Evolutionary conservation across 2,797 vertebrate species (phyloP).

Genomic region (Argyrosomus regius): DNA sequence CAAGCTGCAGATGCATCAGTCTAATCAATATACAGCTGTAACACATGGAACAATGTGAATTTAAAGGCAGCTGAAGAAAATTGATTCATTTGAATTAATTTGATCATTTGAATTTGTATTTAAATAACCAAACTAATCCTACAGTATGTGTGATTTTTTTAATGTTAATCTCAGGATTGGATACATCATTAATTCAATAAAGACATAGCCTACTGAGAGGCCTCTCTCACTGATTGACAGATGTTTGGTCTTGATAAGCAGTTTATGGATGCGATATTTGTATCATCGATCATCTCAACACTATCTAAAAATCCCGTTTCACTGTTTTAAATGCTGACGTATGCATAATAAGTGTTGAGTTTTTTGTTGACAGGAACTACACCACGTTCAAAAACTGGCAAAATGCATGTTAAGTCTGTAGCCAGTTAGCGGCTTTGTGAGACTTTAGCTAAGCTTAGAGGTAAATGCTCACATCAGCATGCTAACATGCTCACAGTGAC

Average conservation of each 20-base stretch:
- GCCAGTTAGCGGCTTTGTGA: background rate
- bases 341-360: background rate
- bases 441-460: background rate
- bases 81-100: background rate
- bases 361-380: background rate
- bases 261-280: background rate
- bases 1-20: constrained; percentile 41
- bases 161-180: background rate
- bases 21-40: constrained; percentile 58
- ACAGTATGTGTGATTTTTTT: background rate
- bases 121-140: background rate
- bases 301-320: background rate
- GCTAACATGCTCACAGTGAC: background rate
- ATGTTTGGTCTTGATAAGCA: too few species aligned
- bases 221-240: background rate
- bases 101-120: background rate
- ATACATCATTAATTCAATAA: background rate
- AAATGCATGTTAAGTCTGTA: background rate
- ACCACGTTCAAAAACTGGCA: too few species aligned
- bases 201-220: background rate
- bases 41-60: background rate
- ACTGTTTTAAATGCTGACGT: background rate
- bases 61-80: constrained; percentile 7
- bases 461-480: background rate
- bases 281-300: background rate